phyloP scores from a whole-genome alignment of 2,888 invertebrate species.

The Clostera curtula region DNA sequence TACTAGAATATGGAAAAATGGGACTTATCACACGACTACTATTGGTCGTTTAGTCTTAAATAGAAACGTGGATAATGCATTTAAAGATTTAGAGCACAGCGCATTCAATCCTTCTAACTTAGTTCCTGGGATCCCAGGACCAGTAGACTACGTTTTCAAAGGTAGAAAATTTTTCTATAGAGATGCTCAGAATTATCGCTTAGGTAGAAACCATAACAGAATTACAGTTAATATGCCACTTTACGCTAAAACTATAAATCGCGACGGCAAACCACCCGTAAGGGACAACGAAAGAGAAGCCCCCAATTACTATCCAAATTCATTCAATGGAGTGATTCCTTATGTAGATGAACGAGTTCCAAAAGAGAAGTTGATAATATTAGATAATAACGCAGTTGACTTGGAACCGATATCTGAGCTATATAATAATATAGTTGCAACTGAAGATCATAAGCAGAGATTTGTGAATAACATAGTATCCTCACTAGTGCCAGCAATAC shows the following conservation, averaged over 20 bases:
- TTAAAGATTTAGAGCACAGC: constrained; percentile 65
- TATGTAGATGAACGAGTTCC: constrained; percentile 25
- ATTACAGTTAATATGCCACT: constrained; percentile 29
- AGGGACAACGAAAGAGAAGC: constrained; percentile 22
- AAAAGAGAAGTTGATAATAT: constrained; percentile 15
- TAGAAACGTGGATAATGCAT: constrained; percentile 63
- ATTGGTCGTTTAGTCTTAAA: constrained; percentile 66
- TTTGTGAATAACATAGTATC: constrained; percentile 8
- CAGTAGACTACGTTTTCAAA: constrained; percentile 68
- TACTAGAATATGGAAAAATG: constrained; percentile 55
- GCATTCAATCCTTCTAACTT: constrained; percentile 53
- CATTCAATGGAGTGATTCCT: constrained; percentile 32
- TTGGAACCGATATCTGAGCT: constrained; percentile 80
- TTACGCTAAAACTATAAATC: constrained; percentile 24
- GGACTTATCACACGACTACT: constrained; percentile 58
- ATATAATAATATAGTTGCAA: constrained; percentile 78
- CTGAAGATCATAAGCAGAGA: constrained; percentile 37
- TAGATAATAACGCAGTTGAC: constrained; percentile 24
- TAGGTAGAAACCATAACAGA: constrained; percentile 30
- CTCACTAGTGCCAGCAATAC: constrained; percentile 9
- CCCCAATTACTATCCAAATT: constrained; percentile 35
- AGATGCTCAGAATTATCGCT: constrained; percentile 67
- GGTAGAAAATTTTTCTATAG: constrained; percentile 61
- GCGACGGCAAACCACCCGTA: constrained; percentile 29
- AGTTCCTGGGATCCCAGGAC: constrained; percentile 63